phyloP scores from a whole-genome alignment of 2,888 invertebrate genomes.

The Agonopterix alstromeriana region DNA sequence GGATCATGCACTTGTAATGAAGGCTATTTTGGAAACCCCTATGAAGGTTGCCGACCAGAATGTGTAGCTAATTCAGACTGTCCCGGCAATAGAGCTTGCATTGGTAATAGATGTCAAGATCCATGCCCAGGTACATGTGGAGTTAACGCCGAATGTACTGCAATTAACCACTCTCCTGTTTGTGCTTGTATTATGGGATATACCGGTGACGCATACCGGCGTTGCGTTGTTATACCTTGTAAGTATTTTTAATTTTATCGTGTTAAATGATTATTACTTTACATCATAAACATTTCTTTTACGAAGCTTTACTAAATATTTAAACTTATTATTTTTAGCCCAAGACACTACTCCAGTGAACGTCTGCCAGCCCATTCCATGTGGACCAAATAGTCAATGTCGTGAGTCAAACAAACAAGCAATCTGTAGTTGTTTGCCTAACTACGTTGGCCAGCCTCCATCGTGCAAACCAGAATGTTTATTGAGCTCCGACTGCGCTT shows the following conservation, averaged over 20 bases:
- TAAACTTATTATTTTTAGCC: constrained; percentile 44
- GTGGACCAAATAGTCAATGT: constrained; percentile 80
- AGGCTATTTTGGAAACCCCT: constrained; percentile 85
- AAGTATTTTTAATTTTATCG: constrained; percentile 25
- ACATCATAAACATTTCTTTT: not conserved
- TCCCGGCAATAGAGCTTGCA: constrained; percentile 82
- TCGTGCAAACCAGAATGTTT: constrained; percentile 82
- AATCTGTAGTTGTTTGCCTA: constrained; percentile 82
- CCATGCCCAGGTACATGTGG: constrained; percentile 88
- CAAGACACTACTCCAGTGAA: constrained; percentile 50
- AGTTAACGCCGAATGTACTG: constrained; percentile 82
- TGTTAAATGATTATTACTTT: constrained; percentile 1
- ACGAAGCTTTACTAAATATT: not conserved
- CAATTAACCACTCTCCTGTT: constrained; percentile 82
- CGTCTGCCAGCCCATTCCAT: constrained; percentile 77
- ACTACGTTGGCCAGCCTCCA: constrained; percentile 82
- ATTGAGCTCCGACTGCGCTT: constrained; percentile 80
- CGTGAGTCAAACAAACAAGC: constrained; percentile 76
- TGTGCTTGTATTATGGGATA: constrained; percentile 81
- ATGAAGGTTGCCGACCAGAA: constrained; percentile 86
- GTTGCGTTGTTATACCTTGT: constrained; percentile 62
- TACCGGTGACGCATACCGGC: constrained; percentile 78
- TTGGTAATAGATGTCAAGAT: constrained; percentile 84
- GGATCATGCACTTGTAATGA: constrained; percentile 83
- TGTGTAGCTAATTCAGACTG: constrained; percentile 85